phyloP scores from a whole-genome alignment of 1,140 invertebrate genomes.

The Brachionus calyciflorus region DNA sequence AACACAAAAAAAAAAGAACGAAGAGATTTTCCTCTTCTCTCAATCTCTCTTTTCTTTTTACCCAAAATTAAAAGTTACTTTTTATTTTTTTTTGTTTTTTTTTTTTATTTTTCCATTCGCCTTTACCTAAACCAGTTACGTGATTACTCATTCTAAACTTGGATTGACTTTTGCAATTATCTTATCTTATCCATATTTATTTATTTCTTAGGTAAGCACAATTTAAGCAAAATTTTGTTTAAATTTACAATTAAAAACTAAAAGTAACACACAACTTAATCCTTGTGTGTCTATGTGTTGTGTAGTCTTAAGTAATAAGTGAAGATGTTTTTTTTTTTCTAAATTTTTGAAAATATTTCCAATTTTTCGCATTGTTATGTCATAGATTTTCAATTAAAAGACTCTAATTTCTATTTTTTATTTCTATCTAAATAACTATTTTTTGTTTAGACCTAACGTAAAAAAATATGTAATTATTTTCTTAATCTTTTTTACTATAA shows the following conservation, averaged over 20 bases:
- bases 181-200: constrained; percentile 21
- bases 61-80: constrained; percentile 34
- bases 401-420: neutral
- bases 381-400: neutral
- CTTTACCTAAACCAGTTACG: constrained; percentile 10
- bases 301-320: neutral
- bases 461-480: constrained; percentile 33
- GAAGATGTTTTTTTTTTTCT: neutral
- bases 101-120: too few relatives aligned
- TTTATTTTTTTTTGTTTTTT: constrained; percentile 2
- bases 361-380: constrained; percentile 5
- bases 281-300: neutral
- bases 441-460: neutral
- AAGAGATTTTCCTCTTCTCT: too few relatives aligned
- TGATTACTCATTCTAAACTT: constrained; percentile 14
- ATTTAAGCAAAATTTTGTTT: neutral
- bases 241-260: neutral
- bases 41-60: too few relatives aligned
- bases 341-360: constrained; percentile 2
- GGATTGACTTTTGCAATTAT: constrained; percentile 39
- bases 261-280: neutral
- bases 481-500: neutral
- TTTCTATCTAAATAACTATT: neutral
- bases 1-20: too few relatives aligned
- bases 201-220: neutral